Base-by-base conservation (phyloP, 2,113 vertebrate genomes). In the Terrapene triunguis region DNA sequence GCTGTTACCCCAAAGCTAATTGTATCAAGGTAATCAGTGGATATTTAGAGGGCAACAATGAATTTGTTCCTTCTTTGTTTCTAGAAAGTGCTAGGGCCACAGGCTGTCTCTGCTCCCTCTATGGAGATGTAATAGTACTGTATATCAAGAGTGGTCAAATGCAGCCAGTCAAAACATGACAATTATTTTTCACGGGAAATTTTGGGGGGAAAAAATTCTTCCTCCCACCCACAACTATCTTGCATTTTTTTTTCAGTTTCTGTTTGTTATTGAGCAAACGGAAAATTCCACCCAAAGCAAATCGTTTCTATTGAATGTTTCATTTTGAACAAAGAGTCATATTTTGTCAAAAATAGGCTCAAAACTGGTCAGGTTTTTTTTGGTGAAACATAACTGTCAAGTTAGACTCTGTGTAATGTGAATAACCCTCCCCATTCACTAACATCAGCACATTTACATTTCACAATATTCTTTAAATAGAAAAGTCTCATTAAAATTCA, bases 41-140 rank as follows among this genome's bases (percentile, higher is more conserved):
- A 17, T 3, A 0, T 85, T 95, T 50, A 80, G 83, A 72, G 80
- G 47, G 85, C 72, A 54, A 8, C 35, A 38, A 6, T 25, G 1
- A 10, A 54, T 47, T 48, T 2, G 51, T 80, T 69, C n/a, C 25
- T 38, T 16, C 50, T 50, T 78, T 69, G 48, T 19, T 9, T 38
- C 27, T 10, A 51, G 50, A 27, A 47, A 10, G 47, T 88, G 22
- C 38, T 47, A 4, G 0, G 3, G 22, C n/a, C 65, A 72, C 65
- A 10, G 19, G 35, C 65, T 38, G 17, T 9, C 8, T 38, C 54
- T 59, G 9, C 27, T 84, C 59, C 87, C 48, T 84, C 47, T 79
- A 1, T 29, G 38, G 51, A 38, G 50, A 27, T 27, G 0, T 0
- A 79, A 81, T 1, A 48, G 16, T 54, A 25, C 6, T 42, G 4